These are phyloP conservation scores for Stenopsyche tienmushanensis DNA, from an alignment of 1,140 invertebrate species.

Conservation along the genomic window DNA sequence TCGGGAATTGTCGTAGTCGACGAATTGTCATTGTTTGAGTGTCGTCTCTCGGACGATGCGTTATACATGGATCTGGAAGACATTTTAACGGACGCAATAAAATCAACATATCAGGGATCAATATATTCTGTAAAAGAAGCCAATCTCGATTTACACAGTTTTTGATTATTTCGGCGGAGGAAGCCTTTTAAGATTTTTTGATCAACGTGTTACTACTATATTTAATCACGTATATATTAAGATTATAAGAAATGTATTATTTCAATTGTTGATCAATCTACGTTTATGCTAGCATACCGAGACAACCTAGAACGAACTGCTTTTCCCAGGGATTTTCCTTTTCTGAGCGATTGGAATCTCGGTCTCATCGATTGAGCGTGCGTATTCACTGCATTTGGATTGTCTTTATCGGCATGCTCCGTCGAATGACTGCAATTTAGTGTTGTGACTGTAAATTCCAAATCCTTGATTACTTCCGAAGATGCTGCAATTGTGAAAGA, in stretches of 20 bases:
- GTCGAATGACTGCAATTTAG: constrained; percentile 64
- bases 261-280: background rate
- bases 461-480: constrained; percentile 74
- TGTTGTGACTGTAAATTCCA: constrained; percentile 82
- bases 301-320: constrained; percentile 49
- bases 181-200: too few species aligned
- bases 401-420: constrained; percentile 47
- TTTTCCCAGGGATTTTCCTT: constrained; percentile 53
- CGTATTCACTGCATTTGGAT: constrained; percentile 45
- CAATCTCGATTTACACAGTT: too few species aligned
- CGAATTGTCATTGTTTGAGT: constrained; percentile 35
- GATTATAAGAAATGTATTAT: background rate
- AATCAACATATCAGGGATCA: too few species aligned
- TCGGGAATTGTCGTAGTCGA: constrained; percentile 36
- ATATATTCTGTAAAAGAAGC: constrained; percentile 3
- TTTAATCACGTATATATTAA: too few species aligned
- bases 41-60: constrained; percentile 36
- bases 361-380: constrained; percentile 54
- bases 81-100: background rate
- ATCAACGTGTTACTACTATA: too few species aligned
- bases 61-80: constrained; percentile 36
- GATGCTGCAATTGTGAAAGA: constrained; percentile 50
- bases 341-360: constrained; percentile 57
- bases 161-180: too few species aligned
- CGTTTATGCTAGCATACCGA: too few species aligned